A percentile compares a stretch with the other conserved stretches of the same genome.
Conservation (phyloP, 2,888 invertebrate genomes). For the Malthinus seriepunctatus region DNA sequence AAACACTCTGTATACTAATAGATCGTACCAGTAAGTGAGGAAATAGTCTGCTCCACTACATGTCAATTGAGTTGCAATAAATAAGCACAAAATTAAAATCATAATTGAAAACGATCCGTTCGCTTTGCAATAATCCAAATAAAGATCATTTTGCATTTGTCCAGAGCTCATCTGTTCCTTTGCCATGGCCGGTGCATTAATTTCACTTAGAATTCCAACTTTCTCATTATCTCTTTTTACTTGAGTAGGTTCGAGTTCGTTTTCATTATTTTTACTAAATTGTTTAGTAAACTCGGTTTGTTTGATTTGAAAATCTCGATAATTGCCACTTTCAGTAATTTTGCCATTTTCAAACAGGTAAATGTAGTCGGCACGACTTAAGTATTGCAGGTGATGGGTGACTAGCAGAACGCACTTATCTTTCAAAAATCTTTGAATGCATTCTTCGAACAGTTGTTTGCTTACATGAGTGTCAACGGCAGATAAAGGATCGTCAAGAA, state of each 20-base stretch:
- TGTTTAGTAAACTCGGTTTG: too few species aligned
- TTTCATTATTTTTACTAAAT: too few species aligned
- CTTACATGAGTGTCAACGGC: conserved; percentile 77
- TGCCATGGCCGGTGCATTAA: conserved; percentile 43
- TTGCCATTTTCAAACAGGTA: conserved; percentile 59
- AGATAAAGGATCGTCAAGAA: conserved; percentile 81
- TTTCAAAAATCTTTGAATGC: conserved; percentile 61
- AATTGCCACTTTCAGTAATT: conserved; percentile 65
- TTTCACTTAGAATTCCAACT: conserved; percentile 44
- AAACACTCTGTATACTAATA: too few species aligned
- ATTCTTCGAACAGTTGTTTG: conserved; percentile 68
- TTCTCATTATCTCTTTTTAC: conserved; percentile 45
- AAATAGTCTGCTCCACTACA: conserved; percentile 71
- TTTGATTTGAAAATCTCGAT: too few species aligned
- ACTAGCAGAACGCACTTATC: conserved; percentile 64
- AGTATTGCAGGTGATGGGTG: conserved; percentile 68
- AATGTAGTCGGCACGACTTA: conserved; percentile 56
- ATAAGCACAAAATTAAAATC: conserved; percentile 54
- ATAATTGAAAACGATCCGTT: conserved; percentile 58
- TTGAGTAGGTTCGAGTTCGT: too few species aligned
- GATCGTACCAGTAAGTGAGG: conserved; percentile 64
- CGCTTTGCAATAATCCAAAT: conserved; percentile 57
- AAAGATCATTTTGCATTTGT: conserved; percentile 46
- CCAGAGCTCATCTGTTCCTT: conserved; percentile 47
- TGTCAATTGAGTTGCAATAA: conserved; percentile 60